Evolutionary conservation across 1,140 invertebrate genomes (phyloP).

Genomic region (Drosophila serrata): DNA sequence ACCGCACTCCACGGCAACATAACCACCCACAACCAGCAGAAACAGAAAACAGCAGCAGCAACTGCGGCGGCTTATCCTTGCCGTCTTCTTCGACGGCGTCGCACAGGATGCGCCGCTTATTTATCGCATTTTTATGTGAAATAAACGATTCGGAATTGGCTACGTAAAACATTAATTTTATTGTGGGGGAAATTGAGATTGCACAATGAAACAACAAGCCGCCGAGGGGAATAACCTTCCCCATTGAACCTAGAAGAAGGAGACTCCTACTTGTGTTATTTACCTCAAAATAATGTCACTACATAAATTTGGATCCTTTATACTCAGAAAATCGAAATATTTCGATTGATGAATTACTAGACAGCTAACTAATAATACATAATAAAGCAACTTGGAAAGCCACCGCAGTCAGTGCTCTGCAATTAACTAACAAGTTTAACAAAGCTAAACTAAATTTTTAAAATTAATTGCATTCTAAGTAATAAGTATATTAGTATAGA

Average conservation of each 20-base stretch:
- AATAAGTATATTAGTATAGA: background rate
- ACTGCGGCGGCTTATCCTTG: conserved; percentile 42
- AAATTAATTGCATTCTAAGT: no score
- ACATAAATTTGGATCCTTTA: background rate
- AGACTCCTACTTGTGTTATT: background rate
- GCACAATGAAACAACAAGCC: conserved; percentile 52
- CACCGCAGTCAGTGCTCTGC: no score
- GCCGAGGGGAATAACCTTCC: background rate
- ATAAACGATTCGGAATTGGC: conserved; percentile 82
- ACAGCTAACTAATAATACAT: background rate
- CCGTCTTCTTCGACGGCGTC: conserved; percentile 44
- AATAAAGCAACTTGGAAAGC: no score
- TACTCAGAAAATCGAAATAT: background rate
- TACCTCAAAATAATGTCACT: conserved; percentile 2
- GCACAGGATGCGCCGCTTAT: conserved; percentile 73
- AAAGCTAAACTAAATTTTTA: no score
- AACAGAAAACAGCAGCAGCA: no score
- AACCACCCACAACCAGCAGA: conserved; percentile 10
- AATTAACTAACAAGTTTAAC: no score
- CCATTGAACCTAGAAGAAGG: conserved; percentile 5
- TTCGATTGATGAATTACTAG: background rate
- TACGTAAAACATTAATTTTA: conserved; percentile 84
- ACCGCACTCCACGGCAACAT: conserved; percentile 17
- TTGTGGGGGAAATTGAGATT: conserved; percentile 80
- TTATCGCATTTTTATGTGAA: conserved; percentile 84